These are phyloP conservation scores for Liodrosophila aerea DNA, from an alignment of 2,888 invertebrate genomes.

Conservation along the genomic window DNA sequence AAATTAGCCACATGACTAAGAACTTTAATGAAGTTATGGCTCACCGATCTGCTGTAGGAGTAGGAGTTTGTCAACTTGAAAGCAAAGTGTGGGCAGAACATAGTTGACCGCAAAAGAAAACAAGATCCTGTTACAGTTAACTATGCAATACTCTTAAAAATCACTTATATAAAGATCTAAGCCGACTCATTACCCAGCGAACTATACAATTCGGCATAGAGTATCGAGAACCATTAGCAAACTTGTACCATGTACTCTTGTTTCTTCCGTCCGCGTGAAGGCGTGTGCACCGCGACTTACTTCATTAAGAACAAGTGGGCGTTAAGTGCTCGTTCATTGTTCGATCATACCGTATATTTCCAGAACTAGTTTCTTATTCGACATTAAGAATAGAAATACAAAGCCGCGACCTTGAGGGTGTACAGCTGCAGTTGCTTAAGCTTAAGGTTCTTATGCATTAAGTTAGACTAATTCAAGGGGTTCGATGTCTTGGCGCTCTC, in stretches of 20 bases:
- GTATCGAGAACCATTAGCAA: slow-evolving; percentile 4
- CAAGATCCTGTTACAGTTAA: slow-evolving; percentile 50
- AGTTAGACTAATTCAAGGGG: slow-evolving; percentile 77
- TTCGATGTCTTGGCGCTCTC: slow-evolving; percentile 92
- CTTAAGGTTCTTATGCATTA: slow-evolving; percentile 10
- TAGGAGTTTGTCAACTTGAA: slow-evolving; percentile 42
- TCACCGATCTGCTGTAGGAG: slow-evolving; percentile 14
- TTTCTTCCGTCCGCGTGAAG: slow-evolving; percentile 55
- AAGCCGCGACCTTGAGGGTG: slow-evolving; percentile 25
- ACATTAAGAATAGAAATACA: slow-evolving; percentile 45
- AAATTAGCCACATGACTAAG: slow-evolving; percentile 65
- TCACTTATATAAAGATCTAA: no score
- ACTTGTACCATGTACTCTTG: slow-evolving; percentile 3
- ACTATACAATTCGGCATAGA: background rate
- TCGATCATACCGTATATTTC: slow-evolving; percentile 31
- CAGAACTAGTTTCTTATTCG: slow-evolving; percentile 45
- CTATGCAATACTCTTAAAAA: no score
- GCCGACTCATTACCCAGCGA: no score
- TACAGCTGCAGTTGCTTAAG: slow-evolving; percentile 18
- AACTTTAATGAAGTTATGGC: slow-evolving; percentile 31
- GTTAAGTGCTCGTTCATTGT: slow-evolving; percentile 42
- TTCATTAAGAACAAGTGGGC: slow-evolving; percentile 26
- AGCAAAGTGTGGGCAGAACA: slow-evolving; percentile 30
- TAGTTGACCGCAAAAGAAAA: slow-evolving; percentile 28
- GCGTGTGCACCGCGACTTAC: slow-evolving; percentile 49